Conservation (phyloP, 2,888 invertebrate genomes). For the Uloborus plumipes region DNA sequence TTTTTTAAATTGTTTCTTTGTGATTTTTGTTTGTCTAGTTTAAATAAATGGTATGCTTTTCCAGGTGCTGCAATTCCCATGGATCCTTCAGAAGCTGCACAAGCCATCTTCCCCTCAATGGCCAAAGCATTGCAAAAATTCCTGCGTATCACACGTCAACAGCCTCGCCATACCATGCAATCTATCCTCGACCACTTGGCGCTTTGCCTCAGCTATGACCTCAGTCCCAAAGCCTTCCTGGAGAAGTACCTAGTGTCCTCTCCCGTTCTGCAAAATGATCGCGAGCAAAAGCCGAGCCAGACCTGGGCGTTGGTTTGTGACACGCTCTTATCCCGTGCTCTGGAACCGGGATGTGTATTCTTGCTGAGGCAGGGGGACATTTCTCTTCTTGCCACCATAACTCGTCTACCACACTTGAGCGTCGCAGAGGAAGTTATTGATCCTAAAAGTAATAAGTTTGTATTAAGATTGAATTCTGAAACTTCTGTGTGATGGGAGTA, state of each 20-base stretch:
- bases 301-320: constrained; percentile 97
- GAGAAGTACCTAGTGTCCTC: constrained; percentile 91
- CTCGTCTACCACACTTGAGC: constrained; percentile 91
- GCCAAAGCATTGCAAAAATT: constrained; percentile 97
- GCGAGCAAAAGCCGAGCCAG: constrained; percentile 84
- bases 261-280: constrained; percentile 86
- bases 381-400: constrained; percentile 88
- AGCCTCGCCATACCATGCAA: constrained; percentile 95
- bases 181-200: constrained; percentile 91
- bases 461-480: constrained; percentile 92
- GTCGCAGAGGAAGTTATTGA: constrained; percentile 96
- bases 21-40: neutral
- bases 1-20: neutral
- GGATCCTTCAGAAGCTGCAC: constrained; percentile 96
- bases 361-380: constrained; percentile 94
- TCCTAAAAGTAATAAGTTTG: constrained; percentile 95
- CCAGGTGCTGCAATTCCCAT: constrained; percentile 84
- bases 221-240: constrained; percentile 93
- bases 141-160: constrained; percentile 93
- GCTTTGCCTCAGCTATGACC: constrained; percentile 90
- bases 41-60: neutral
- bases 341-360: constrained; percentile 87
- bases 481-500: constrained; percentile 84
- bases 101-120: constrained; percentile 97
- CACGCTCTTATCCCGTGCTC: constrained; percentile 87